These are phyloP conservation scores for Podargus strigoides DNA, from an alignment of 2,797 vertebrate species.

Conservation along the genomic window DNA sequence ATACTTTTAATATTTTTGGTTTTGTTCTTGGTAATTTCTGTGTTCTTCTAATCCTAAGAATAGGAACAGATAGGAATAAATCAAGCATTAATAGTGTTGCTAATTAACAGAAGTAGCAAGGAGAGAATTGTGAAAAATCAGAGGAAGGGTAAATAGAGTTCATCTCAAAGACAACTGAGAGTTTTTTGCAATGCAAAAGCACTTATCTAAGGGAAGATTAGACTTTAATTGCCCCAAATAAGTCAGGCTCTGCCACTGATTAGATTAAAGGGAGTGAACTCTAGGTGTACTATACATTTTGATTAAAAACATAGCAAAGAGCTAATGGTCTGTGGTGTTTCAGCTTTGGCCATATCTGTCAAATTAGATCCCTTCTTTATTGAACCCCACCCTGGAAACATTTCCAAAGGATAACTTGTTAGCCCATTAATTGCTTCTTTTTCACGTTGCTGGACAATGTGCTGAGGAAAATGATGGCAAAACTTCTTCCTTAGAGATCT, in stretches of 20 bases:
- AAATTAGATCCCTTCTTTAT: background rate
- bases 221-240: slow-evolving; percentile 41
- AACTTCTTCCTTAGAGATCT: background rate
- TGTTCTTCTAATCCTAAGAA: background rate
- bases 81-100: background rate
- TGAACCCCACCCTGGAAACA: background rate
- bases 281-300: background rate
- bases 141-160: slow-evolving; percentile 1
- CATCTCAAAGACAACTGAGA: background rate
- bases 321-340: background rate
- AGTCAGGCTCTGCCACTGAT: slow-evolving; percentile 4
- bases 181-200: background rate
- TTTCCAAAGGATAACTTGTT: background rate
- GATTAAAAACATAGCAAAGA: background rate
- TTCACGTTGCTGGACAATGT: background rate
- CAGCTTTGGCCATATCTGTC: background rate
- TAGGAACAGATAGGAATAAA: background rate
- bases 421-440: background rate
- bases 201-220: slow-evolving; percentile 8
- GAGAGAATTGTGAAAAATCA: background rate
- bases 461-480: background rate
- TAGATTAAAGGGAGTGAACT: background rate
- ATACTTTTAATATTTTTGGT: background rate
- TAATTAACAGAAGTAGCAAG: slow-evolving; percentile 19
- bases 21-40: background rate